phyloP scores from a whole-genome alignment of 2,888 invertebrate species.

The Eupithecia pulchellata region DNA sequence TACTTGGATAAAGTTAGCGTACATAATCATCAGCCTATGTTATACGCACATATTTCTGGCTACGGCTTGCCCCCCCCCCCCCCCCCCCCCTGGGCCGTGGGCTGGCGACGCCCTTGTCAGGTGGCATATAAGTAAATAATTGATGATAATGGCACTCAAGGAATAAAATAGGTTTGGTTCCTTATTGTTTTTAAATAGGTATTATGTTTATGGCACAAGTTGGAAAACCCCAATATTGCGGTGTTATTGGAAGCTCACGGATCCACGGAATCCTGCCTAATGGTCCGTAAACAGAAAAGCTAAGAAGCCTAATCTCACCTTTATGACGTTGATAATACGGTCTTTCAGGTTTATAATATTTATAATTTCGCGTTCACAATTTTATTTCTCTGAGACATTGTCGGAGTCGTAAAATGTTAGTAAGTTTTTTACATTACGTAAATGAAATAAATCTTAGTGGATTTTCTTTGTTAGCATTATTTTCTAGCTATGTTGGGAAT shows the following conservation, averaged over 20 bases:
- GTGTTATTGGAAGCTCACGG: slow-evolving; percentile 24
- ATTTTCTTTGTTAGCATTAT: neutral
- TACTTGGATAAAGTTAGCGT: no score
- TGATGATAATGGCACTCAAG: neutral
- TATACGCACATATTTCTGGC: no score
- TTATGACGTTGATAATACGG: slow-evolving; percentile 18
- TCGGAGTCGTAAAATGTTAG: neutral
- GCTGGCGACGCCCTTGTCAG: no score
- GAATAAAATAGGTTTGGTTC: neutral
- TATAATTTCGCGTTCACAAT: neutral
- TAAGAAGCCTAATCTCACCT: slow-evolving; percentile 16
- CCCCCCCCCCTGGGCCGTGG: no score
- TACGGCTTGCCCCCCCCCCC: no score
- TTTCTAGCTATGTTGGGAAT: neutral
- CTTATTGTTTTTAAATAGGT: slow-evolving; percentile 4
- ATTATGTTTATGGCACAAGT: slow-evolving; percentile 13
- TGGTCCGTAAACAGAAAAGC: slow-evolving; percentile 31
- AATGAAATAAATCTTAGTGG: neutral
- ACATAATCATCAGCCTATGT: no score
- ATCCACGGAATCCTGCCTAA: slow-evolving; percentile 24
- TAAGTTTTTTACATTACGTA: neutral
- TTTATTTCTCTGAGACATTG: neutral
- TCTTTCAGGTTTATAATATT: neutral
- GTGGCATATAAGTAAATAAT: neutral
- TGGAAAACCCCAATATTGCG: slow-evolving; percentile 10